Evolutionary conservation across 2,113 vertebrate genomes (phyloP).

Genomic region (Glaucomys volans): DNA sequence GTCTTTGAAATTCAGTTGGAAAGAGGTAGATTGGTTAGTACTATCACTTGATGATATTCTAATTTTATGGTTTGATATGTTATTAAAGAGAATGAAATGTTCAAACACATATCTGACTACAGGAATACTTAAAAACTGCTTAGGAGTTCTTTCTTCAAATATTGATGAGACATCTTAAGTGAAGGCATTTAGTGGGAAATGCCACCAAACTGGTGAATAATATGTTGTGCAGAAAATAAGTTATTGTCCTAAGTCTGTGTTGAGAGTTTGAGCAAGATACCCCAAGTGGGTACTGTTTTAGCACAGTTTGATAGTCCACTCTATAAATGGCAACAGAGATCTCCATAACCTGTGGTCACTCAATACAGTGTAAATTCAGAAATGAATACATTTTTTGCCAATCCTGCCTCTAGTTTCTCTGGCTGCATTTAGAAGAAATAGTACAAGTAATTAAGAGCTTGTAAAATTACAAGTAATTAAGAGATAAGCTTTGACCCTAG

Average conservation of each 20-base stretch:
- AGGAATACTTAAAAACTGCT: background rate
- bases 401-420: background rate
- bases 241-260: background rate
- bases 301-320: background rate
- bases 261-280: background rate
- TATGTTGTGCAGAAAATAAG: background rate
- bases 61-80: background rate
- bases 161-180: background rate
- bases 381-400: background rate
- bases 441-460: background rate
- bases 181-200: constrained; percentile 15
- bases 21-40: background rate
- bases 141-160: background rate
- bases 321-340: background rate
- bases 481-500: background rate
- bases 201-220: background rate
- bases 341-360: background rate
- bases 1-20: background rate
- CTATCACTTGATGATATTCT: background rate
- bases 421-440: background rate
- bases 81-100: background rate
- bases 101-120: background rate
- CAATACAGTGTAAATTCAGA: background rate
- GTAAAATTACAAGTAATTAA: background rate
- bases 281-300: background rate